Conservation (phyloP, 2,797 vertebrate genomes). For the Phrynocephalus vlangalii region DNA sequence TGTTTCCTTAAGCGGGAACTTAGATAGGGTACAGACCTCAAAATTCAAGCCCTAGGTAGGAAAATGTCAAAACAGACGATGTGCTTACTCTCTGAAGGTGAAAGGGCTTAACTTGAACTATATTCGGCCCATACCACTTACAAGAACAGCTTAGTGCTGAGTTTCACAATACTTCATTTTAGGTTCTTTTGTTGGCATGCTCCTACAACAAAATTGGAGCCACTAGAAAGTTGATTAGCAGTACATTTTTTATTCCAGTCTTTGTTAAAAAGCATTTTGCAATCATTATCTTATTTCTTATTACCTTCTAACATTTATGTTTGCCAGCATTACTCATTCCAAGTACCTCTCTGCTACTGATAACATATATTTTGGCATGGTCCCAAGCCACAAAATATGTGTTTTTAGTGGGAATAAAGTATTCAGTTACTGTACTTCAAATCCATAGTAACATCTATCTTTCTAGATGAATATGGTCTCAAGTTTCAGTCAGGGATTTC, state of each 20-base stretch:
- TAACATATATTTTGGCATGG: conserved; percentile 13
- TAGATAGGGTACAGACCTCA: neutral
- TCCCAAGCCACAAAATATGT: conserved; percentile 1
- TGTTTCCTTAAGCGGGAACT: neutral
- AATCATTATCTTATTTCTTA: neutral
- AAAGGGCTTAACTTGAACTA: neutral
- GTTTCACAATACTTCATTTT: neutral
- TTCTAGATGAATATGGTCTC: neutral
- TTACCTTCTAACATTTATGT: neutral
- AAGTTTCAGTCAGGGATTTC: neutral
- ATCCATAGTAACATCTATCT: neutral
- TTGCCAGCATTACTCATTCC: neutral
- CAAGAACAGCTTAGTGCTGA: neutral
- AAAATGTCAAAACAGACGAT: neutral
- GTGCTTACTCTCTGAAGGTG: neutral
- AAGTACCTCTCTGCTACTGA: neutral
- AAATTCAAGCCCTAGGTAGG: neutral
- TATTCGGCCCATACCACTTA: neutral
- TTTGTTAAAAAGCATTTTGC: neutral
- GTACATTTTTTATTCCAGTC: neutral
- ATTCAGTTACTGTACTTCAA: neutral
- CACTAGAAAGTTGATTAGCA: neutral
- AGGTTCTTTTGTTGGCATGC: neutral
- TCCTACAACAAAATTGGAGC: too few relatives aligned
- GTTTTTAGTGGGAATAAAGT: neutral